Evolutionary conservation across 2,888 invertebrate species (phyloP), one percentile per base, ranked within the genome.

Genomic region (Oscheius myriophilus): DNA sequence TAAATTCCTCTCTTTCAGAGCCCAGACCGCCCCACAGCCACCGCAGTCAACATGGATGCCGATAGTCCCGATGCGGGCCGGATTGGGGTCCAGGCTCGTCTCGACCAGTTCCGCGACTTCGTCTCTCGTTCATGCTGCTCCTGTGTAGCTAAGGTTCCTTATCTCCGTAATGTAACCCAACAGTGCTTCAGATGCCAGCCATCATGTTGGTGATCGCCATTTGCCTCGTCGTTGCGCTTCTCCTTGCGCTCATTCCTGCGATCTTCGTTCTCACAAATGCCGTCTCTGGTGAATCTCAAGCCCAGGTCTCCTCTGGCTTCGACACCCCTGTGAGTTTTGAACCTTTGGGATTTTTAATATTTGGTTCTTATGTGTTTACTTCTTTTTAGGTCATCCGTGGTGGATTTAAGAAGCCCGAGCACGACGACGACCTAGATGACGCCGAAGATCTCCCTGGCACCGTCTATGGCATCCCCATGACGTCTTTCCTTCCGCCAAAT

Each of bases 401-500:
- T 25, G 33, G 55, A 46, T 16, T 43, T 53, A 26, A n/a, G 25
- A 26, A n/a, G 25, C 33, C 55, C 9, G 14, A 25, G 26, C 25
- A 39, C 25, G 66, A 66, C 23, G 55, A 55, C 23, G 55, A 55
- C 25, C 43, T 42, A 16, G 71, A 73, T 25, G 61, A 25, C 7
- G 49, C 25, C 0, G 61, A 66, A 12, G 62, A 54, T 2, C 21
- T 58, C 3, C 43, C 58, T 59, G n/a, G 49, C 16, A 58, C 42
- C 12, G 23, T 75, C 21, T 58, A 52, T 16, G 73, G 72, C 7
- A 74, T 76, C 18, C 53, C 76, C 25, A 72, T 78, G 68, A 46
- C 69, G 3, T 55, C 75, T 4, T 23, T 75, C 14, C 72, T 82
- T 65, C 84, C 84, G 23, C 72, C 75, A 23, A 82, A 82, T 59